Base-by-base conservation (phyloP, 2,113 vertebrate species). In the Petroica traversi region DNA sequence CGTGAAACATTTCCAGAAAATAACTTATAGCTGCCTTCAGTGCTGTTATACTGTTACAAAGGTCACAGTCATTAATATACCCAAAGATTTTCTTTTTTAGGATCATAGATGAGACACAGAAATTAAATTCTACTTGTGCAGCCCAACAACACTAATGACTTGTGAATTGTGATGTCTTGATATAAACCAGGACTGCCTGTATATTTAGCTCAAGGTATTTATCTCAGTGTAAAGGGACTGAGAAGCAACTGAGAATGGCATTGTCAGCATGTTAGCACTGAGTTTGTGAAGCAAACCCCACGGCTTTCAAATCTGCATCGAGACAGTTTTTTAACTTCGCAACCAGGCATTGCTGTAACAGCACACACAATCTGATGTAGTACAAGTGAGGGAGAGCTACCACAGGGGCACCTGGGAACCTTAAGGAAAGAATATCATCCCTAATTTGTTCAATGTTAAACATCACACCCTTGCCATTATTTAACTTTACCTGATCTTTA, bases 401-500 rank as follows among this genome's bases (percentile, higher is more conserved):
- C 34, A 74, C 55, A 36, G 69, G 92, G 55, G 45, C 82, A 85
- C 38, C 67, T 80, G 93, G 69, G 68, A 92, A 83, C 3, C 9
- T 36, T 20, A 29, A 59, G 36, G n/a, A 74, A 57, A 59, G 55
- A 74, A 57, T 86, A 90, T 93, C 72, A 80, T 62, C 40, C 46
- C 59, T 84, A 86, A 92, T 92, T 77, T 92, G 90, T 92, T 80
- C 88, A 67, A 7, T 43, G 72, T 80, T 88, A 41, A 86, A 68
- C 72, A 95, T 96, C 93, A 96, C 95, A 85, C 82, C 92, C 93
- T 93, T 83, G 72, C 94, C 66, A 76, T 89, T 96, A 91, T 97
- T 95, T 92, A 94, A 94, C 85, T 91, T 95, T 72, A 83, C 90
- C 88, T 90, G 93, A 96, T 94, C 94, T 90, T 55, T 45, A 90